Evolutionary conservation across 1,140 invertebrate species (phyloP), one percentile per base, ranked within the genome.

Genomic region (Drosophila kikkawai): DNA sequence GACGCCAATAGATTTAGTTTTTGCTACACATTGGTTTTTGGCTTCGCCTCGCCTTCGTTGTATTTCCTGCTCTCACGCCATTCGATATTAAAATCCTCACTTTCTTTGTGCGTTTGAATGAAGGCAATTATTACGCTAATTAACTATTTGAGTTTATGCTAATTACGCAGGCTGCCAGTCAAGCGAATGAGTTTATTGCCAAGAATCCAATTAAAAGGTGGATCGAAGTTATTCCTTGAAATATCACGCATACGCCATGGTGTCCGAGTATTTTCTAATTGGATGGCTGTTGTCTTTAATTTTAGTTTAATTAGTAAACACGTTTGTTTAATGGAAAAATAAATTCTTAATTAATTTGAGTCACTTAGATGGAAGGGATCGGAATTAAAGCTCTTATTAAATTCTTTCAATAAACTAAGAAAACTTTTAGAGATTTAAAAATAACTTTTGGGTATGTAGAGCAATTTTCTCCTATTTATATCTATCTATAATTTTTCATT

Each of bases 51-150:
- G 32, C 32, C 2, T 15, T 29, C 19, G 3, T n/a, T 42, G 15
- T 19, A 32, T 36, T 34, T 67, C 11, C 22, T 37, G 39, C 6
- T 22, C 13, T 41, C 19, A 32, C 39, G 53, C 53, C 60, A 42
- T 44, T 73, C 42, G 15, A 57, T 42, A 37, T 65, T 45, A 53
- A 69, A 80, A 77, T 79, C 70, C 84, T 67, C 69, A 71, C 69
- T 70, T 45, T 50, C 44, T 70, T 82, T 68, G 48, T 60, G 47
- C 56, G 22, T 71, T 57, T 60, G 58, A 65, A 78, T 83, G 77
- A 78, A 87, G 73, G 66, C 80, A 90, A 88, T 88, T 88, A 88
- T 88, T 84, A 75, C 85, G 80, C 85, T 84, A 88, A 88, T 88
- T 88, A 88, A 88, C 74, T 84, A 69, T 81, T 84, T 65, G 74